phyloP scores from a whole-genome alignment of 35 echinoderm and acorn worm genomes.

The Amphiura filiformis region DNA sequence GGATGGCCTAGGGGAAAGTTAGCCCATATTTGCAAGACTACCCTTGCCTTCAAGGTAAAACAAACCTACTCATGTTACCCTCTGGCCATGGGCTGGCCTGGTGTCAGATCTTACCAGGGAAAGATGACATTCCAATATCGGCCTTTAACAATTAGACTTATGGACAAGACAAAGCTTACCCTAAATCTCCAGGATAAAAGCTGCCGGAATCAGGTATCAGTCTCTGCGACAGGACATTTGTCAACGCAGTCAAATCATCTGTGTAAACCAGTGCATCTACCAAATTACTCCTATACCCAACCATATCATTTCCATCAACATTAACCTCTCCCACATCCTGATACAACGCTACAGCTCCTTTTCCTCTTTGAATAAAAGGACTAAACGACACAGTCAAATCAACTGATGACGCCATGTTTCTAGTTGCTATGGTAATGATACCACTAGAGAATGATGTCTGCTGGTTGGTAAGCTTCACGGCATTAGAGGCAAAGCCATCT shows the following conservation, averaged over 20 bases:
- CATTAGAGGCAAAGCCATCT: background rate
- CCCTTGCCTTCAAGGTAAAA: too few species aligned
- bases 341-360: constrained; percentile 61
- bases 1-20: background rate
- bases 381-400: background rate
- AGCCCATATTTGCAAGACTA: too few species aligned
- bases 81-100: background rate
- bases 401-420: constrained; percentile 17
- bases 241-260: constrained; percentile 6
- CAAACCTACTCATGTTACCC: too few species aligned
- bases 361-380: background rate
- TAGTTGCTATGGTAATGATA: constrained; percentile 51
- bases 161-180: constrained; percentile 22
- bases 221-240: background rate
- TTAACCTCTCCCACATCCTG: constrained; percentile 15
- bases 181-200: constrained; percentile 30
- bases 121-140: background rate
- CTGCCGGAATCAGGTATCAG: constrained; percentile 16
- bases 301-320: background rate
- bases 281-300: constrained; percentile 22
- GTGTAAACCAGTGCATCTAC: constrained; percentile 73
- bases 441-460: constrained; percentile 19
- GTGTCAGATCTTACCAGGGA: background rate
- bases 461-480: background rate
- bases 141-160: background rate